Base-by-base conservation (phyloP, 2,888 invertebrate genomes). In the Plebejus argus region DNA sequence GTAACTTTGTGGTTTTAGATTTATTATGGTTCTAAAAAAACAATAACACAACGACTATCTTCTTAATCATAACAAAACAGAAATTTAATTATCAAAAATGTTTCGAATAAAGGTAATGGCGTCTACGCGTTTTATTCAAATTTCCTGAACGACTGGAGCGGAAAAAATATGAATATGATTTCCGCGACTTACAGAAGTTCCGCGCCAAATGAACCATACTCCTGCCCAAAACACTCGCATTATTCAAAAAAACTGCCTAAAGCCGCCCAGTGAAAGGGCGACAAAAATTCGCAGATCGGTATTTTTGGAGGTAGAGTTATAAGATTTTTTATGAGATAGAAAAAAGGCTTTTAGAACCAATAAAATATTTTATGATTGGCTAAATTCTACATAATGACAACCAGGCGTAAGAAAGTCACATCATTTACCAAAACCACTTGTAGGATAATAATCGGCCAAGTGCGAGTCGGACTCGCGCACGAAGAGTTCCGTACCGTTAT, bases 131-230 rank as follows among this genome's bases (percentile, higher is more conserved):
- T 85, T 91, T 92, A 93, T 93, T 92, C 90, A 92, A 93, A 93
- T 92, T 85, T 82, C 77, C 87, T 86, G 88, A 91, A 85, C 92
- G 92, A 90, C 92, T 91, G 90, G 91, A 89, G 90, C 89, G 92
- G 87, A 91, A 93, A 92, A 93, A 93, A 92, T 91, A 93, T 92
- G 93, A 93, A 93, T 93, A 93, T 89, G 92, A 92, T 92, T 92
- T 91, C 87, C 89, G 87, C 86, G 89, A 90, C 90, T 90, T 89
- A 86, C 84, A 86, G 84, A 91, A 92, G 89, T 91, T 89, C 86
- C 87, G 89, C 89, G 89, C 91, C 93, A 93, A 93, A 93, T 93
- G 93, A 93, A 93, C 88, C 93, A 91, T 93, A 93, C 92, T 93
- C 89, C 89, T 89, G 85, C 85, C 89, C 92, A 91, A 92, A 92